These are phyloP conservation scores for Pilophorus perplexus DNA, from an alignment of 2,888 invertebrate genomes.

Conservation along the genomic window DNA sequence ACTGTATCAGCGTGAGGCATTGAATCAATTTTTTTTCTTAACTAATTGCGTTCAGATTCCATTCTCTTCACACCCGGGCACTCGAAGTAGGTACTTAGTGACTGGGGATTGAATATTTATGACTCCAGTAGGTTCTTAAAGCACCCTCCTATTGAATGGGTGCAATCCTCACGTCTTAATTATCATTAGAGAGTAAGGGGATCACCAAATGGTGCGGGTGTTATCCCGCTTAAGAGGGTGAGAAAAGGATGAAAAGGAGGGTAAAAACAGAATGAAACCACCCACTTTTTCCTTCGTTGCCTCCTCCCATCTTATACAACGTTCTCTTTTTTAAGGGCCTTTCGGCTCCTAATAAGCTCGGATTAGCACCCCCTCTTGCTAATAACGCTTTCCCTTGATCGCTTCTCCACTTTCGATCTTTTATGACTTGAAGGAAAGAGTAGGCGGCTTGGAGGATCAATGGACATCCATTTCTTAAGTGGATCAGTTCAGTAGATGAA, in stretches of 20 bases:
- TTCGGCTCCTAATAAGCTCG: constrained; percentile 1
- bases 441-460: too few species aligned
- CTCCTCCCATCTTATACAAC: background rate
- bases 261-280: background rate
- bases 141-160: constrained; percentile 5
- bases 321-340: constrained; percentile 1
- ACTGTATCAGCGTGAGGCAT: too few species aligned
- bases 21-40: too few species aligned
- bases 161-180: constrained; percentile 13
- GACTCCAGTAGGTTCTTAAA: constrained; percentile 2
- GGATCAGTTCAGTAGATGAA: too few species aligned
- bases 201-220: constrained; percentile 5
- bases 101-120: constrained; percentile 27
- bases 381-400: too few species aligned
- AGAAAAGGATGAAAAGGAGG: background rate
- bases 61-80: too few species aligned
- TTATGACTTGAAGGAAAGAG: too few species aligned
- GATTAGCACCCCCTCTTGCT: constrained; percentile 3
- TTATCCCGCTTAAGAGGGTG: constrained; percentile 9
- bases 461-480: too few species aligned
- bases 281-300: background rate
- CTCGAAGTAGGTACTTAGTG: background rate
- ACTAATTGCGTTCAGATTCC: background rate
- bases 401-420: too few species aligned
- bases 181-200: constrained; percentile 18